Evolutionary conservation across 2,113 vertebrate genomes (phyloP).

Genomic region (Hydrolagus affinis): DNA sequence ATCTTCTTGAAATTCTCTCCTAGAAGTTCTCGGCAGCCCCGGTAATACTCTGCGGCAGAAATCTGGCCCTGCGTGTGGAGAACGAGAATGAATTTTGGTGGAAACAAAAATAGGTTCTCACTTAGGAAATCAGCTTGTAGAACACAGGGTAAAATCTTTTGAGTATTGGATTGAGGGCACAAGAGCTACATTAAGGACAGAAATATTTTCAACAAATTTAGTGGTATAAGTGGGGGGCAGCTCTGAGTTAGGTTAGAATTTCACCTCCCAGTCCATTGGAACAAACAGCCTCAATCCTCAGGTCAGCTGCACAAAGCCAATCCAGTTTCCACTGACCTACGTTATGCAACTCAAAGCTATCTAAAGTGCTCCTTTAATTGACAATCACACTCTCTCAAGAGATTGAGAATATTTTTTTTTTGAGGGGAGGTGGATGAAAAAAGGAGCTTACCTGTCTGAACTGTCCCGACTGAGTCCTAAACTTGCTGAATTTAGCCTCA

Average conservation of each 20-base stretch:
- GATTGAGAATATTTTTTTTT: not conserved
- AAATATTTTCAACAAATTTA: not conserved
- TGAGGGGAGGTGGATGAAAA: not conserved
- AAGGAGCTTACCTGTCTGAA: conserved; percentile 79
- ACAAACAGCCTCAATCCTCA: too few relatives aligned
- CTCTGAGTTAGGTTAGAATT: too few relatives aligned
- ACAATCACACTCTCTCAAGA: not conserved
- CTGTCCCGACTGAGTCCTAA: conserved; percentile 85
- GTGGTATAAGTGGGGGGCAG: too few relatives aligned
- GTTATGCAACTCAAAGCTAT: not conserved
- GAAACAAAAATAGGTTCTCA: not conserved
- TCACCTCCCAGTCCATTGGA: too few relatives aligned
- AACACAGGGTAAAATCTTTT: not conserved
- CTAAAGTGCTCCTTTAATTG: too few relatives aligned
- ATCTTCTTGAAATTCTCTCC: conserved; percentile 81
- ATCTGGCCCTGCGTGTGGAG: conserved; percentile 66
- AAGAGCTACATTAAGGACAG: not conserved
- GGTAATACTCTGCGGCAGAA: conserved; percentile 80
- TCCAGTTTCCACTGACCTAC: not conserved
- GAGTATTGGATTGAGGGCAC: not conserved
- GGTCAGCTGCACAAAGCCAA: not conserved
- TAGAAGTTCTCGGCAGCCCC: conserved; percentile 70
- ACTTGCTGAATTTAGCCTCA: conserved; percentile 82
- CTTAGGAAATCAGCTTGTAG: not conserved
- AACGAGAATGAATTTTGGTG: not conserved